Conservation (phyloP, 2,113 vertebrate species). For the Penelope pileata region DNA sequence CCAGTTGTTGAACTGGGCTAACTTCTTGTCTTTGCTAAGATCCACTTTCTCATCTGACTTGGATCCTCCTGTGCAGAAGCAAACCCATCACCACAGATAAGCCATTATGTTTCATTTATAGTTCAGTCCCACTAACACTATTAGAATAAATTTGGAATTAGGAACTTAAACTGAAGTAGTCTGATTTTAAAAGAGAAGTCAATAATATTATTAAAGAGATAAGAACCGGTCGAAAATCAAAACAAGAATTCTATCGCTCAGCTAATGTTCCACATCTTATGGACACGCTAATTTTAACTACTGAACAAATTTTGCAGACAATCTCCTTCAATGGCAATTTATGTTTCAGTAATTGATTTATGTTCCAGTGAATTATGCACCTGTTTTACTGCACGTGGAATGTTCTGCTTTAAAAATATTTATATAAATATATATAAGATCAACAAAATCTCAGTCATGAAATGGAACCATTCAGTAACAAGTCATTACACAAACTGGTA, state of each 20-base stretch:
- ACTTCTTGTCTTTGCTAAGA: slow-evolving; percentile 95
- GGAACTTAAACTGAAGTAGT: not conserved
- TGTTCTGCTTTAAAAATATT: not conserved
- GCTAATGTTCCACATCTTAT: not conserved
- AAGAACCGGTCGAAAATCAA: not conserved
- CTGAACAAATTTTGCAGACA: not conserved
- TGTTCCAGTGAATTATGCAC: not conserved
- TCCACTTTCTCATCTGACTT: slow-evolving; percentile 96
- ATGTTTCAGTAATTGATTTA: not conserved
- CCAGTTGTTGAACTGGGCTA: slow-evolving; percentile 99
- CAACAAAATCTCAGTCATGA: not conserved
- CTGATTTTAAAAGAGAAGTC: not conserved
- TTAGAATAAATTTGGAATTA: not conserved
- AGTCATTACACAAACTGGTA: not conserved
- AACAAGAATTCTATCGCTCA: not conserved
- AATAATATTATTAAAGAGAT: not conserved
- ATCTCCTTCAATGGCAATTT: not conserved
- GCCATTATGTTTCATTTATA: not conserved
- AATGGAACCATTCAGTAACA: not conserved
- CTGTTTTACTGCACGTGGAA: not conserved
- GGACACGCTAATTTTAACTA: not conserved
- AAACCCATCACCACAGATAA: not conserved
- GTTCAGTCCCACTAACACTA: not conserved
- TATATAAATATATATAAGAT: not conserved
- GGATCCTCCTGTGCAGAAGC: slow-evolving; percentile 81